Evolutionary conservation across 2,113 vertebrate species (phyloP).

Genomic region (Psammodynastes pulverulentus): DNA sequence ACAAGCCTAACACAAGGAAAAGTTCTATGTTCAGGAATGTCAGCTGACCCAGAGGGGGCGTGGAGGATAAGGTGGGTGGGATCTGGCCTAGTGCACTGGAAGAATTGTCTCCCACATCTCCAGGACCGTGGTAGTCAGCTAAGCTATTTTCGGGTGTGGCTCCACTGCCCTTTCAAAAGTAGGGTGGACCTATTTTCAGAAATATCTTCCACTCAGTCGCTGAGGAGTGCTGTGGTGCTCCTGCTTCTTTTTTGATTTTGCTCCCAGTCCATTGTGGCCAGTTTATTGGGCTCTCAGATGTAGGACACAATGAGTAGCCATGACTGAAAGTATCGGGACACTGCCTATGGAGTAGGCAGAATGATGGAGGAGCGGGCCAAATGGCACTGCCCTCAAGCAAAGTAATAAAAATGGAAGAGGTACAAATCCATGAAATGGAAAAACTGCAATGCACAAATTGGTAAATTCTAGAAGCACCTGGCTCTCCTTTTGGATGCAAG

Average conservation of each 20-base stretch:
- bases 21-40: background rate
- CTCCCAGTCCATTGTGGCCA: background rate
- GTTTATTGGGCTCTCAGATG: background rate
- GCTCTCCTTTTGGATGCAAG: background rate
- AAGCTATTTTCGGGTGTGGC: background rate
- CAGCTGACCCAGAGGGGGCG: background rate
- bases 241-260: background rate
- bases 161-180: background rate
- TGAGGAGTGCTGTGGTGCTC: background rate
- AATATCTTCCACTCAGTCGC: background rate
- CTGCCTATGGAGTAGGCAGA: background rate
- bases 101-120: background rate
- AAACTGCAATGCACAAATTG: background rate
- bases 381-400: background rate
- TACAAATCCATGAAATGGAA: background rate
- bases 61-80: background rate
- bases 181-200: background rate
- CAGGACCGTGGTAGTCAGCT: background rate
- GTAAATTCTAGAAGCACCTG: background rate
- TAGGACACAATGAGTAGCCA: background rate
- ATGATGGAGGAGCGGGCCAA: background rate
- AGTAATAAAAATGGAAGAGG: background rate
- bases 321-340: background rate
- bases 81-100: background rate
- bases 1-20: background rate